These are phyloP conservation scores for Nixonia krombeini DNA, from an alignment of 1,140 invertebrate species.

Conservation along the genomic window DNA sequence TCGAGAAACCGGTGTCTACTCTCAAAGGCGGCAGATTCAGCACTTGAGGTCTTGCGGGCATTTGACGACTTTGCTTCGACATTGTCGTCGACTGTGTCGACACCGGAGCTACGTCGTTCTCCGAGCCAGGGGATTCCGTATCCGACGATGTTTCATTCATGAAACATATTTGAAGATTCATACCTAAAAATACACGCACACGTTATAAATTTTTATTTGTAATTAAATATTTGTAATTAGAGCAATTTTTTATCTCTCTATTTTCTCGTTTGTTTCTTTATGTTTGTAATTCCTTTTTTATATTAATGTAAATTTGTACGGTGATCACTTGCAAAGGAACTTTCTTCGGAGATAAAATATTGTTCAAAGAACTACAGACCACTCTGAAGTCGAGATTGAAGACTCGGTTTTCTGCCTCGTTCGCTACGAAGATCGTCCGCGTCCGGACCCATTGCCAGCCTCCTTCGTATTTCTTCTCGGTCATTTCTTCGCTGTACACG, in stretches of 20 bases:
- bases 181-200: slow-evolving; percentile 75
- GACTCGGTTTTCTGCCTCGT: slow-evolving; percentile 84
- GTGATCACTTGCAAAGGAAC: neutral
- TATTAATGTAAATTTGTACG: too few species aligned
- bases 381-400: slow-evolving; percentile 89
- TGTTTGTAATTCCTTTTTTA: too few species aligned
- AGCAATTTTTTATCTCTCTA: too few species aligned
- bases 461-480: slow-evolving; percentile 90
- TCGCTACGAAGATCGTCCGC: slow-evolving; percentile 79
- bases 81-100: neutral
- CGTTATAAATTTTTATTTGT: slow-evolving; percentile 3
- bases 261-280: too few species aligned
- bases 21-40: slow-evolving; percentile 63
- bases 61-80: slow-evolving; percentile 48
- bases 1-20: slow-evolving; percentile 57
- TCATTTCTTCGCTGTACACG: slow-evolving; percentile 86
- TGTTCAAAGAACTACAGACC: slow-evolving; percentile 72
- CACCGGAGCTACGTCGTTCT: slow-evolving; percentile 71
- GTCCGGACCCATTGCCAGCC: slow-evolving; percentile 89
- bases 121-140: slow-evolving; percentile 81
- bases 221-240: slow-evolving; percentile 2
- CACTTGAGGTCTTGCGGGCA: slow-evolving; percentile 57
- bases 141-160: slow-evolving; percentile 94
- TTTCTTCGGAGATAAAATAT: slow-evolving; percentile 7
- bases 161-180: slow-evolving; percentile 95